phyloP scores from a whole-genome alignment of 2,888 invertebrate genomes.

The Lymantria dispar region DNA sequence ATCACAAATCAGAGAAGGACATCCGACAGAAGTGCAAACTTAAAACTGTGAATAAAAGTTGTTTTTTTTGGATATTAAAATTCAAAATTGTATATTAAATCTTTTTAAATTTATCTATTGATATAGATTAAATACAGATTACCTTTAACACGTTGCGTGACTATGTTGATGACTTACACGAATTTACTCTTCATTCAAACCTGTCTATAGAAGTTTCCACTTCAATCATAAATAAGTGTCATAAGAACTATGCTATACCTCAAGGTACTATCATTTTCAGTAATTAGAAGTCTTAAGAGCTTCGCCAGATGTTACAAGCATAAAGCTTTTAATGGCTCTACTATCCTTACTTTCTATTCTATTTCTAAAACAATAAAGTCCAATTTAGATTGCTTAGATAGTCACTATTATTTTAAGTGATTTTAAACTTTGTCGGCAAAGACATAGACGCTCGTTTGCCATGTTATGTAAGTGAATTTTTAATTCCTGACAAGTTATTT shows the following conservation, averaged over 20 bases:
- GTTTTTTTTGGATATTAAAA: too few relatives aligned
- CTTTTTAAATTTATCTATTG: too few relatives aligned
- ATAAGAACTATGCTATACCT: conserved; percentile 32
- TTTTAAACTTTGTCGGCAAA: conserved; percentile 27
- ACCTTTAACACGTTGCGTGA: too few relatives aligned
- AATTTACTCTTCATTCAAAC: too few relatives aligned
- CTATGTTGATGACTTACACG: too few relatives aligned
- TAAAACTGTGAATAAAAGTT: too few relatives aligned
- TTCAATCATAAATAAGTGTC: conserved; percentile 19
- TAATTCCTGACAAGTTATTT: conserved; percentile 7
- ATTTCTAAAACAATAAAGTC: conserved; percentile 14
- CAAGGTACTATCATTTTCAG: conserved; percentile 40
- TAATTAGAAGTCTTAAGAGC: conserved; percentile 45
- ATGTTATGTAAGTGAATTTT: conserved; percentile 21
- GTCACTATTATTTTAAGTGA: conserved; percentile 20
- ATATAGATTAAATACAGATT: too few relatives aligned
- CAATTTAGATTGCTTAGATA: conserved; percentile 11
- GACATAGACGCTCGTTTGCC: conserved; percentile 25
- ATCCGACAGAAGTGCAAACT: too few relatives aligned
- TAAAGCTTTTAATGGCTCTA: conserved; percentile 11
- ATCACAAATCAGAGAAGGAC: too few relatives aligned
- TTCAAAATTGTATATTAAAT: too few relatives aligned
- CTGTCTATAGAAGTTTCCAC: too few relatives aligned
- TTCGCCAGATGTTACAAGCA: conserved; percentile 35
- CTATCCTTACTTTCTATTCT: conserved; percentile 14